These are phyloP conservation scores for Formica exsecta DNA, from an alignment of 1,140 invertebrate genomes.

Conservation along the genomic window DNA sequence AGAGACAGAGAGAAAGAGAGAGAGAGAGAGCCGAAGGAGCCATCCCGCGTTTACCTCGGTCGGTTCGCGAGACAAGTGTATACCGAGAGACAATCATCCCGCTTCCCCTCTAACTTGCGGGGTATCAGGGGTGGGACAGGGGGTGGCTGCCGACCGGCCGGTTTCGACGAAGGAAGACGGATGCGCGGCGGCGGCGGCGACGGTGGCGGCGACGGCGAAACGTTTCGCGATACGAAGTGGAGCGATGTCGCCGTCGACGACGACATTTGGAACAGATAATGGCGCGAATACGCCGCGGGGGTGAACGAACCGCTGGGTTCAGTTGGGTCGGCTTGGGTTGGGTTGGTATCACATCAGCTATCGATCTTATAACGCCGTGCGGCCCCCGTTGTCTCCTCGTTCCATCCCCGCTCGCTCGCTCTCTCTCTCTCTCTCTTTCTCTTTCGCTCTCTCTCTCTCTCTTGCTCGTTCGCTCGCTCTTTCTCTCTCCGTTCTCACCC, in stretches of 20 bases:
- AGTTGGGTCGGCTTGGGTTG: slow-evolving; percentile 77
- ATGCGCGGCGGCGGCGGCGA: slow-evolving; percentile 36
- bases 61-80: slow-evolving; percentile 59
- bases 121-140: neutral
- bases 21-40: slow-evolving; percentile 41
- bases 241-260: slow-evolving; percentile 83
- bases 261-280: slow-evolving; percentile 87
- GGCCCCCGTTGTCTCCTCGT: slow-evolving; percentile 77
- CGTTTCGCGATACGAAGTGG: slow-evolving; percentile 80
- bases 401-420: slow-evolving; percentile 55
- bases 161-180: slow-evolving; percentile 68
- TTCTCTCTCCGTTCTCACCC: slow-evolving; percentile 31
- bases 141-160: slow-evolving; percentile 40
- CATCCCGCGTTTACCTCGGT: slow-evolving; percentile 54
- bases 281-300: slow-evolving; percentile 85
- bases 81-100: slow-evolving; percentile 22
- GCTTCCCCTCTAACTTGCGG: neutral
- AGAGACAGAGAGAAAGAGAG: neutral
- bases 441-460: slow-evolving; percentile 45
- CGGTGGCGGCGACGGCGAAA: neutral
- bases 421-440: slow-evolving; percentile 38
- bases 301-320: slow-evolving; percentile 85
- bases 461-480: slow-evolving; percentile 23
- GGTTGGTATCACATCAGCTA: slow-evolving; percentile 85
- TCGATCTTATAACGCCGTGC: slow-evolving; percentile 84